Base-by-base conservation (phyloP, 2,888 invertebrate genomes). In the Neocrepidodera transversa region DNA sequence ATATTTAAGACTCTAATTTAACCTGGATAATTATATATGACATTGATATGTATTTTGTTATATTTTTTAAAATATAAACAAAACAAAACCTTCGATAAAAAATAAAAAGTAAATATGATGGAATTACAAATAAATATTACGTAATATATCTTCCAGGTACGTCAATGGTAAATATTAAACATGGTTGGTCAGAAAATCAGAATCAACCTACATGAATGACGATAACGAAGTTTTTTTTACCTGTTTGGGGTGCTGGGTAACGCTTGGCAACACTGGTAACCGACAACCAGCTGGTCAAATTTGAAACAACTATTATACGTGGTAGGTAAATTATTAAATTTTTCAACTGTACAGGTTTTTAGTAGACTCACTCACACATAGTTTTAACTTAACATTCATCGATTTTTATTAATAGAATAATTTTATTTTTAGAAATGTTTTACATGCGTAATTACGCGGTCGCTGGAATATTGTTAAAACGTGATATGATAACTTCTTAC, bases 381-480 rank as follows among this genome's bases (percentile, higher is more conserved):
- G 32, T 40, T 54, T n/a, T n/a, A n/a, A n/a, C n/a, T n/a, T 42
- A 36, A 66, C 63, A 66, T 61, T 68, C 67, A 66, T 68, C 64
- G 68, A 66, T 68, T 68, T 68, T 67, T 68, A 70, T 70, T 70
- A 66, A 66, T 68, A 68, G 68, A 62, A 60, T 52, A 36, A 30
- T 52, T n/a, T 58, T 70, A 70, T 70, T 68, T 67, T 66, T 68
- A 68, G 67, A 63, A 51, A 13, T 26, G 52, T 49, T 53, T 48
- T 40, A 58, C 42, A 53, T 42, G 48, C 58, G 58, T 52, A 51
- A 58, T 51, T 51, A 49, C 42, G 43, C 43, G 13, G 48, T 48
- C 11, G 14, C 30, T n/a, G 43, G 47, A 51, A 45, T 42, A 50
- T 50, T 57, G 32, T 40, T 50, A 28, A n/a, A 43, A 30, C 32